Conservation (phyloP, 2,797 vertebrate genomes). For the Streptopelia turtur region DNA sequence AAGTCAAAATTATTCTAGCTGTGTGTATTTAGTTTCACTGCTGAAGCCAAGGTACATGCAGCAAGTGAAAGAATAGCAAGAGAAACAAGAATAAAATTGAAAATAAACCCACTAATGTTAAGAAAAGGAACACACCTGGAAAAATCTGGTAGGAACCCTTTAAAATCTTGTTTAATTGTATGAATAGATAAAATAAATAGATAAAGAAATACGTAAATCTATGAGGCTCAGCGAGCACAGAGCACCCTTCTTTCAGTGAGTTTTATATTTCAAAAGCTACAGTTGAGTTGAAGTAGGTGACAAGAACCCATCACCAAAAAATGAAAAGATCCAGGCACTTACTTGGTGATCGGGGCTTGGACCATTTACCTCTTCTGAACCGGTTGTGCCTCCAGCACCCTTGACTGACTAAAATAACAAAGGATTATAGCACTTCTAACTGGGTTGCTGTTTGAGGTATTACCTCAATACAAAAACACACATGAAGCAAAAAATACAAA, state of each 20-base stretch:
- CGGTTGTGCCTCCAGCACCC: conserved; percentile 64
- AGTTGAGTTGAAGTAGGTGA: background rate
- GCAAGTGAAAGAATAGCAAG: background rate
- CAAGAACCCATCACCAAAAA: conserved; percentile 56
- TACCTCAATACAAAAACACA: background rate
- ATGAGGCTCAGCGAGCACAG: fast-evolving
- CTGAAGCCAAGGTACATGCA: background rate
- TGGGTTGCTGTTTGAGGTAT: background rate
- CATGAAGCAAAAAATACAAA: background rate
- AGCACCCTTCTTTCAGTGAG: background rate
- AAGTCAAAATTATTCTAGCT: background rate
- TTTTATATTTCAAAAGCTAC: background rate
- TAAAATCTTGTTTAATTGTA: background rate
- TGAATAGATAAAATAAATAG: background rate
- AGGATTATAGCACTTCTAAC: conserved; percentile 52
- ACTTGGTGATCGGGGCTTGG: conserved; percentile 68
- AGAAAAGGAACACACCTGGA: background rate
- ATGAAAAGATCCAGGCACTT: conserved; percentile 65
- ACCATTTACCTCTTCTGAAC: conserved; percentile 58
- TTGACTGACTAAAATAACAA: conserved; percentile 81
- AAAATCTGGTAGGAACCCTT: background rate
- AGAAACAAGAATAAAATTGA: background rate
- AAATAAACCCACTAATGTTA: background rate
- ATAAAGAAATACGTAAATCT: background rate
- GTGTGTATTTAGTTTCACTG: background rate